Conservation (phyloP, 2,113 vertebrate genomes). For the Mohoua ochrocephala region DNA sequence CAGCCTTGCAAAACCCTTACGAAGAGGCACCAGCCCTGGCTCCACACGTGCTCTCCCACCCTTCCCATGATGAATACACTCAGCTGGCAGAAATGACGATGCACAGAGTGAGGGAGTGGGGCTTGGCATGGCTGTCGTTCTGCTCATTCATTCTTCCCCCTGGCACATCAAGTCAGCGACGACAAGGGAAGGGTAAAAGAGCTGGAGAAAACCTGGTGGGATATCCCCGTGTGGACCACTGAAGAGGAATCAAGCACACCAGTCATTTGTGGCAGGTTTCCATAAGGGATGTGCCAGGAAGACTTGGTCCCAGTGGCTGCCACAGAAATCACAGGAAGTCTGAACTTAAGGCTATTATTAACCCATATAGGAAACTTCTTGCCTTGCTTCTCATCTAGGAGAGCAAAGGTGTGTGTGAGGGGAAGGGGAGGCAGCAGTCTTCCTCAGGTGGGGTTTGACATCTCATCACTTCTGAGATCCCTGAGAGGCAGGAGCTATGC, state of each 20-base stretch:
- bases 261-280: not conserved
- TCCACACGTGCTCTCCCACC: not conserved
- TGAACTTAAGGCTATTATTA: not conserved
- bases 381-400: not conserved
- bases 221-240: not conserved
- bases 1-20: not conserved
- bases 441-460: not conserved
- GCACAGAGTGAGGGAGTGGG: not conserved
- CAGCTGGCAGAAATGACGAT: not conserved
- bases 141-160: not conserved
- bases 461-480: not conserved
- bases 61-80: not conserved
- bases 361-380: not conserved
- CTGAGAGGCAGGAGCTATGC: rapidly evolving
- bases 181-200: rapidly evolving
- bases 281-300: not conserved
- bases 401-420: not conserved
- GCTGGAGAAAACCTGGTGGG: not conserved
- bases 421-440: not conserved
- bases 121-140: not conserved
- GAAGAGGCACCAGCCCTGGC: not conserved
- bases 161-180: not conserved
- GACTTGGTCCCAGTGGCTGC: rapidly evolving
- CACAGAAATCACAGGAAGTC: not conserved
- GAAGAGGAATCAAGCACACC: not conserved